Base-by-base conservation (phyloP, 2,113 vertebrate genomes). In the Camelus bactrianus region DNA sequence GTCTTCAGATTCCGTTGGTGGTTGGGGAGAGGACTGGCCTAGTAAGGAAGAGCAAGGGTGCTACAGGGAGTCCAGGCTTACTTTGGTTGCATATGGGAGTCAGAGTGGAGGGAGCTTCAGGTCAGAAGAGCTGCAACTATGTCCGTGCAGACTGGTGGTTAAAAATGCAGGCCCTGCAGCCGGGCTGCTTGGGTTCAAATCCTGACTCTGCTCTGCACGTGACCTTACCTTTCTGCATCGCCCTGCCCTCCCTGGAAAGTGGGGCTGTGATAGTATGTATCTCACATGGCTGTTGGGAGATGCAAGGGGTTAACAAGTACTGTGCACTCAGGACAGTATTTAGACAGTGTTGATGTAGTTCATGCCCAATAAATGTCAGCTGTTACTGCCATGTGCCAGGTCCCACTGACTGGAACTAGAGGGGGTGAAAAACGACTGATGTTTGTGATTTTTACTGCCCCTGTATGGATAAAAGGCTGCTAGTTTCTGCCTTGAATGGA, bases 401-500 rank as follows among this genome's bases (percentile, higher is more conserved):
- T 87, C 12, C 20, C 17, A 64, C 14, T 67, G 60, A 46, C 17
- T 72, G 10, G 75, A 19, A 46, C 38, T 92, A 80, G 24, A 72
- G 7, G n/a, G 72, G 2, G 30, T 91, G 42, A 62, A 30, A 82
- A 30, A 35, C 46, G 46, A 50, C 52, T 73, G 80, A 42, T 42
- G 17, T 24, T 65, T 86, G 28, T 92, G 52, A 46, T 32, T 83
- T 90, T 92, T 87, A 54, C 30, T 95, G 3, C 11, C 9, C 1
- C 2, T 46, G 14, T 70, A 11, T 73, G 62, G n/a, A 38, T 89
- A 58, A 88, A 81, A 94, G 30, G n/a, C 42, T 72, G 62, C 26
- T 91, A 24, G 38, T 38, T 62, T 94, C 62, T 94, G 46, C 32
- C 58, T 96, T 84, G 46, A 50, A 62, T 77, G 64, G 46, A 67